These are phyloP conservation scores for Boloria euphrosyne DNA, from an alignment of 2,888 invertebrate genomes.

Conservation along the genomic window DNA sequence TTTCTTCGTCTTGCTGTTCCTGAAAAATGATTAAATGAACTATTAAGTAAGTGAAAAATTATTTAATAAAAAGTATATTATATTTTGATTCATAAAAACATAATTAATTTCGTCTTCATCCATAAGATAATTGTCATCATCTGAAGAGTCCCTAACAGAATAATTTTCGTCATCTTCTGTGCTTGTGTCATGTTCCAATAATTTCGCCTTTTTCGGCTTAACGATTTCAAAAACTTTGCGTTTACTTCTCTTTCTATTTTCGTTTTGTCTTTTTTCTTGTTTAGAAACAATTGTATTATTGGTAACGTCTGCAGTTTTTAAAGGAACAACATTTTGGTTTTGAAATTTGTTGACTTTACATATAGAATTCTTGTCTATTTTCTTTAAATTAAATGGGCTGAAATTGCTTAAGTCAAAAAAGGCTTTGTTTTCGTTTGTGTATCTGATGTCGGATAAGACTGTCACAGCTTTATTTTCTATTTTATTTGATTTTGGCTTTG, in stretches of 20 bases:
- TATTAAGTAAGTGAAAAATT: too few relatives aligned
- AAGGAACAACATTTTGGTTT: too few relatives aligned
- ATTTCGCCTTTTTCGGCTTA: not conserved
- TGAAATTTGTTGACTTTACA: not conserved
- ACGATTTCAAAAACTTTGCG: not conserved
- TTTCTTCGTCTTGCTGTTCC: too few relatives aligned
- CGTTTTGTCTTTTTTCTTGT: too few relatives aligned
- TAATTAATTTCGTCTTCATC: not conserved
- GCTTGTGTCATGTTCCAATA: not conserved
- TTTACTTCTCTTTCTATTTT: not conserved
- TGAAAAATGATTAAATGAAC: too few relatives aligned
- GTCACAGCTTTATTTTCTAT: not conserved
- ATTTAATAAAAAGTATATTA: too few relatives aligned
- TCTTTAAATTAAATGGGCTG: not conserved
- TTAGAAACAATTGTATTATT: too few relatives aligned
- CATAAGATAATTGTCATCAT: conserved; percentile 19
- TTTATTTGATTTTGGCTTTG: not conserved
- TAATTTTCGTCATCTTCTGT: conserved; percentile 4
- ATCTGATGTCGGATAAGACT: conserved; percentile 2
- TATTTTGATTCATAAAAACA: too few relatives aligned
- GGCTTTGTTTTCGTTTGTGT: conserved; percentile 1
- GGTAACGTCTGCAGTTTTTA: too few relatives aligned
- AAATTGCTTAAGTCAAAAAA: conserved; percentile 2
- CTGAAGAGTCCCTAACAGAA: conserved; percentile 2
- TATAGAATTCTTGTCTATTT: not conserved